Conservation (phyloP, 2,888 invertebrate species). For the Ptycholaimellus sp. region DNA sequence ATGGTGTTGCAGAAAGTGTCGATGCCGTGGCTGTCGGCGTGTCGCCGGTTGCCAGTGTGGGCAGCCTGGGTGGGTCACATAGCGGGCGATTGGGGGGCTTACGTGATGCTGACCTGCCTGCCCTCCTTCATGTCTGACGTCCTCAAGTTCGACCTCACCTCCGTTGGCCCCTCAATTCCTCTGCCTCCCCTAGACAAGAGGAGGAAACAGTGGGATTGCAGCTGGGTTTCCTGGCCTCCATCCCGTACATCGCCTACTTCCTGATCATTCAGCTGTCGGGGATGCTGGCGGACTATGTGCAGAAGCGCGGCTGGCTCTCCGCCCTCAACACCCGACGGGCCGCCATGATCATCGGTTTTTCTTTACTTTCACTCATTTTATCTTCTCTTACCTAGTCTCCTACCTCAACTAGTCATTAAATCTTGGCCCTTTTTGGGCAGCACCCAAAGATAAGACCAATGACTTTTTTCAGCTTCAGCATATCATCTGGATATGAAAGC, state of each 20-base stretch:
- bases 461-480: too few species aligned
- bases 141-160: conserved; percentile 18
- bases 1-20: conserved; percentile 10
- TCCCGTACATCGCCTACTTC: conserved; percentile 25
- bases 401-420: too few species aligned
- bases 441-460: too few species aligned
- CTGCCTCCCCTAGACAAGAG: neutral
- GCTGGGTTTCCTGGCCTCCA: conserved; percentile 22
- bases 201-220: conserved; percentile 10
- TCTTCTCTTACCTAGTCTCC: too few species aligned
- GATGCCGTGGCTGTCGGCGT: conserved; percentile 21
- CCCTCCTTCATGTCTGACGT: conserved; percentile 28
- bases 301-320: conserved; percentile 12
- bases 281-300: conserved; percentile 17
- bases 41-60: conserved; percentile 22
- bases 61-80: conserved; percentile 29
- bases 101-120: conserved; percentile 30
- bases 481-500: too few species aligned
- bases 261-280: conserved; percentile 22
- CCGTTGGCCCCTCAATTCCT: conserved; percentile 2
- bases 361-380: too few species aligned
- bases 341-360: conserved; percentile 22
- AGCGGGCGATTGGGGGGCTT: conserved; percentile 31
- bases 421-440: too few species aligned
- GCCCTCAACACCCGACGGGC: conserved; percentile 21